Evolutionary conservation across 2,888 invertebrate species (phyloP), one percentile per base, ranked within the genome.

Genomic region (Galerucella nymphaeae): DNA sequence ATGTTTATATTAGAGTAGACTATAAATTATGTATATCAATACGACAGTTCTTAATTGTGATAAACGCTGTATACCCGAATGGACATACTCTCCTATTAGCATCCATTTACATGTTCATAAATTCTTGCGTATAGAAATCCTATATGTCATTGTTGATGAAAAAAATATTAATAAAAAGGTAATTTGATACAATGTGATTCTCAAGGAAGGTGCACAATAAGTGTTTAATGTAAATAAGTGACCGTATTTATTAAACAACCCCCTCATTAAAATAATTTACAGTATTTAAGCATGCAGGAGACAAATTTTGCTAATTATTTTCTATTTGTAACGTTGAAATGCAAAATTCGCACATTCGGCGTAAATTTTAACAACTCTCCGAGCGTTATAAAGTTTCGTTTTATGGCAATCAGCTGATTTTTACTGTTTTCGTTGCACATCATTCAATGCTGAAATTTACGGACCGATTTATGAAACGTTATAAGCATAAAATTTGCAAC

Each of bases 11-110:
- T 80, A 79, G 76, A 77, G 74, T 67, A 73, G 69, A 72, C 72
- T 72, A 80, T 82, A 81, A 82, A 81, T 82, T 81, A 82, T 79
- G 76, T 72, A 75, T 79, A 82, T 82, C 81, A 79, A 82, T 82
- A 80, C 80, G 80, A 80, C 81, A 80, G 74, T 78, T 79, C 79
- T 82, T 82, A 83, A 83, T 83, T 83, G 82, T 82, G 81, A 81
- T 81, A 80, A 80, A 83, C 76, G 80, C 76, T 71, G 75, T 79
- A 81, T 77, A 78, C 75, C 70, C 69, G 75, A 76, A 78, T 72
- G 73, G 76, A 75, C 77, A 73, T 72, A 74, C 75, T 75, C 76
- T 73, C 79, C 79, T 78, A 81, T 80, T 80, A 80, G 77, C 80
- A 79, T 80, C 79, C 79, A 80, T 80, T 80, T 80, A 80, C 78